Base-by-base conservation (phyloP, 2,888 invertebrate genomes). In the Cordilura impudica region DNA sequence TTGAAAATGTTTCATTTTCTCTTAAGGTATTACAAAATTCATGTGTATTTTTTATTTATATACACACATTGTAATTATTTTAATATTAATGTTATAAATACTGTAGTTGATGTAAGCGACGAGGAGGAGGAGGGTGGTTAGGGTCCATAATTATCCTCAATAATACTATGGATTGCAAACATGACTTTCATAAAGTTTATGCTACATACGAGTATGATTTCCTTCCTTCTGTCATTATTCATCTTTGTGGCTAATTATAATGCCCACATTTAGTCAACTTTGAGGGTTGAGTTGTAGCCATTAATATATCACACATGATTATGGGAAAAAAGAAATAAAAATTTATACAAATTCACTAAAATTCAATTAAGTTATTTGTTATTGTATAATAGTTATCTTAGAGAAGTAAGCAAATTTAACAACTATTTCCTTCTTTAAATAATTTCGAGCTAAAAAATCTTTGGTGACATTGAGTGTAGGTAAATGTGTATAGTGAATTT, bases 351-450 rank as follows among this genome's bases (percentile, higher is more conserved):
- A 16, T 21, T 53, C 12, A 21, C 2, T 53, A 16, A 53, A 6
- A 12, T 74, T 67, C 60, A 53, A 74, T 74, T 61, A 69, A 67
- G 69, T 75, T 45, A 75, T 75, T 75, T 54, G 31, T 67, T 60
- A 45, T 45, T 26, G 8, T 66, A 8, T 19, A 58, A 26, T 10
- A 43, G 12, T n/a, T n/a, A n/a, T n/a, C n/a, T n/a, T n/a, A n/a
- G n/a, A n/a, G n/a, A n/a, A 26, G 51, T 29, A 51, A 21, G 21
- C 29, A 31, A 19, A 4, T 56, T 53, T 29, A 14, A 2, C 4
- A 12, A 16, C 16, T 29, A 19, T 26, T 18, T 23, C 31, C 35
- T 47, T 26, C 47, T 35, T 0, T 54, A 23, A 0, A 26, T 56
- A 19, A n/a, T 39, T 39, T 39, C 12, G 56, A 54, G 54, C 54